A percentile compares a stretch with the other conserved stretches of the same genome.
Evolutionary conservation across 2,888 invertebrate genomes (phyloP).

Genomic region (Gibbula magus): DNA sequence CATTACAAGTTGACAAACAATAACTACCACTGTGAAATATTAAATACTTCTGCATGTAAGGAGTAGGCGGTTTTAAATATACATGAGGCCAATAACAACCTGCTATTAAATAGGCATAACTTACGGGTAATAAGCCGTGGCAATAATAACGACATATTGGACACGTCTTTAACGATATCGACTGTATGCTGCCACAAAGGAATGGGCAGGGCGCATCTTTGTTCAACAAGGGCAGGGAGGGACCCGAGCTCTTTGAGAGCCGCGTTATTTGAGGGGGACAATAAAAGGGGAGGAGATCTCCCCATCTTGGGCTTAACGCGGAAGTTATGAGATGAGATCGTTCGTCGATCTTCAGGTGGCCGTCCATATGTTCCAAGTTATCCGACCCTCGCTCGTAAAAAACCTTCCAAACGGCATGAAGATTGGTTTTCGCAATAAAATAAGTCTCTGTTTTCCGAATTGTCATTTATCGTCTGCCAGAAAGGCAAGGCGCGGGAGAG

Average conservation of each 20-base stretch:
- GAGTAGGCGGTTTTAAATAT: no score
- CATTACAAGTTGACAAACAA: no score
- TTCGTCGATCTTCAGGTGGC: neutral
- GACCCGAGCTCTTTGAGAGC: neutral
- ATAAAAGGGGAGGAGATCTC: neutral
- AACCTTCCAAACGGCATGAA: neutral
- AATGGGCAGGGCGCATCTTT: no score
- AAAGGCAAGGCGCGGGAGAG: neutral
- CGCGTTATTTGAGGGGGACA: neutral
- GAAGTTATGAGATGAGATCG: neutral
- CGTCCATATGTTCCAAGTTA: neutral
- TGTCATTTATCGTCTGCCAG: constrained; percentile 13
- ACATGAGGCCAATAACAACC: no score
- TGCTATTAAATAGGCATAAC: no score
- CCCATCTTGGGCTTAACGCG: neutral
- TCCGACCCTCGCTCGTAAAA: neutral
- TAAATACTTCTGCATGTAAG: no score
- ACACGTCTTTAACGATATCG: no score
- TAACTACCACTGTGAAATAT: no score
- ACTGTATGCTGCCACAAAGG: no score
- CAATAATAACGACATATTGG: no score
- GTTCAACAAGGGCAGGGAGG: no score
- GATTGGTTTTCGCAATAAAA: constrained; percentile 5
- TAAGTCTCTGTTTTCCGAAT: neutral
- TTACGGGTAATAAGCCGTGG: no score